Evolutionary conservation across 2,888 invertebrate species (phyloP).

Genomic region (Uloborus plumipes): DNA sequence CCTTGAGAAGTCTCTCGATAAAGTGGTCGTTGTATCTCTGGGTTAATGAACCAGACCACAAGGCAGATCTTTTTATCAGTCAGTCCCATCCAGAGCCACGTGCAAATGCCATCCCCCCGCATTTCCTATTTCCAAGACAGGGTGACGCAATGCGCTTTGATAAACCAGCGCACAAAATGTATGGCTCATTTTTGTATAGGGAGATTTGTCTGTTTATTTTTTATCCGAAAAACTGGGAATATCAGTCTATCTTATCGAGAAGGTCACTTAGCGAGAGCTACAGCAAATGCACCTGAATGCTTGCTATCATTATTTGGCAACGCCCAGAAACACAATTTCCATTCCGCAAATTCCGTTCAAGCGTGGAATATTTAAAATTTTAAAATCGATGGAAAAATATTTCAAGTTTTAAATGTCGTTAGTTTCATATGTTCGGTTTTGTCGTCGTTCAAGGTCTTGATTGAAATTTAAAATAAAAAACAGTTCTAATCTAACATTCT

Average conservation of each 20-base stretch:
- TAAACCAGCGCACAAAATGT: slow-evolving; percentile 24
- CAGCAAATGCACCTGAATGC: slow-evolving; percentile 21
- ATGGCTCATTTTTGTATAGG: slow-evolving; percentile 24
- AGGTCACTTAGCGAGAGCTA: slow-evolving; percentile 17
- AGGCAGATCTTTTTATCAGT: slow-evolving; percentile 43
- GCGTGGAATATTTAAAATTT: too few relatives aligned
- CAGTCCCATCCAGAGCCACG: slow-evolving; percentile 42
- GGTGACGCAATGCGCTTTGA: slow-evolving; percentile 37
- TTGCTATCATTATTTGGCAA: background rate
- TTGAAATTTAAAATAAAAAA: too few relatives aligned
- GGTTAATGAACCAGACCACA: slow-evolving; percentile 62
- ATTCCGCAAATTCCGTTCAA: too few relatives aligned
- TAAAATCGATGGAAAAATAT: too few relatives aligned
- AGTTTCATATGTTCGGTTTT: too few relatives aligned
- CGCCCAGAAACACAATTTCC: too few relatives aligned
- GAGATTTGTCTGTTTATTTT: background rate
- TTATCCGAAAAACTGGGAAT: slow-evolving; percentile 22
- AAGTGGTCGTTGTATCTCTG: slow-evolving; percentile 45
- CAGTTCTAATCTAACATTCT: too few relatives aligned
- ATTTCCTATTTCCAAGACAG: slow-evolving; percentile 51
- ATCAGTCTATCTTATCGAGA: slow-evolving; percentile 45
- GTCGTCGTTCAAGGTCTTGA: too few relatives aligned
- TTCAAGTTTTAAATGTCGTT: too few relatives aligned
- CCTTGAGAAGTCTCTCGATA: slow-evolving; percentile 40
- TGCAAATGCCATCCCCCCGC: slow-evolving; percentile 6